phyloP scores from a whole-genome alignment of 2,888 invertebrate species.

The Drosophila mettleri region DNA sequence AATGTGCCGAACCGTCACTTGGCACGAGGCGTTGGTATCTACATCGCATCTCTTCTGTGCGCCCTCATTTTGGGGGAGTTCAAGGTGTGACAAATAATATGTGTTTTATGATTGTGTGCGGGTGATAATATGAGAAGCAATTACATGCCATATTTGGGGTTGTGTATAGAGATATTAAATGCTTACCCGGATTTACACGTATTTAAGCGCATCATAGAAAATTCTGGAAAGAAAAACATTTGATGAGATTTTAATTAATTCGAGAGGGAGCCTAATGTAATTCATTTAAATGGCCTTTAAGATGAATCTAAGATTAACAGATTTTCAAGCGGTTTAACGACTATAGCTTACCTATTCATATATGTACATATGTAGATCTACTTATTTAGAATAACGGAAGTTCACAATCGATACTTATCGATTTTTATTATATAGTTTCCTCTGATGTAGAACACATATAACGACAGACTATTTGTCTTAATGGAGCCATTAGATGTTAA shows the following conservation, averaged over 20 bases:
- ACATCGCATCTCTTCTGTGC: conserved; percentile 31
- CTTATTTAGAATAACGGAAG: not conserved
- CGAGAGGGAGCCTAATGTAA: not conserved
- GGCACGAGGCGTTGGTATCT: conserved; percentile 44
- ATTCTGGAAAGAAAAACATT: not conserved
- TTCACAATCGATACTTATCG: conserved; percentile 4
- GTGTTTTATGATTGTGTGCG: conserved; percentile 34
- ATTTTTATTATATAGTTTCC: not conserved
- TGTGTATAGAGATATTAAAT: conserved; percentile 21
- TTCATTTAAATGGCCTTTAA: not conserved
- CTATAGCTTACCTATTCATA: too few relatives aligned
- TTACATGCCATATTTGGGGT: conserved; percentile 43
- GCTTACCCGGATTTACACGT: conserved; percentile 33
- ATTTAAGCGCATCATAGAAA: not conserved
- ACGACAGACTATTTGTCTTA: conserved; percentile 14
- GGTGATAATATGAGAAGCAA: conserved; percentile 54
- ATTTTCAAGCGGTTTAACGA: too few relatives aligned
- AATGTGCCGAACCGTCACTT: conserved; percentile 23
- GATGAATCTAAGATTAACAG: not conserved
- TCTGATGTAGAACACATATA: conserved; percentile 1
- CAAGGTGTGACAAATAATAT: conserved; percentile 71
- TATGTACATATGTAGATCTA: not conserved
- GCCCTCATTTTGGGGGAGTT: conserved; percentile 36
- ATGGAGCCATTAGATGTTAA: conserved; percentile 32
- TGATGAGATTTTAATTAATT: not conserved